Base-by-base conservation (phyloP, 2,113 vertebrate genomes). In the Pica pica region DNA sequence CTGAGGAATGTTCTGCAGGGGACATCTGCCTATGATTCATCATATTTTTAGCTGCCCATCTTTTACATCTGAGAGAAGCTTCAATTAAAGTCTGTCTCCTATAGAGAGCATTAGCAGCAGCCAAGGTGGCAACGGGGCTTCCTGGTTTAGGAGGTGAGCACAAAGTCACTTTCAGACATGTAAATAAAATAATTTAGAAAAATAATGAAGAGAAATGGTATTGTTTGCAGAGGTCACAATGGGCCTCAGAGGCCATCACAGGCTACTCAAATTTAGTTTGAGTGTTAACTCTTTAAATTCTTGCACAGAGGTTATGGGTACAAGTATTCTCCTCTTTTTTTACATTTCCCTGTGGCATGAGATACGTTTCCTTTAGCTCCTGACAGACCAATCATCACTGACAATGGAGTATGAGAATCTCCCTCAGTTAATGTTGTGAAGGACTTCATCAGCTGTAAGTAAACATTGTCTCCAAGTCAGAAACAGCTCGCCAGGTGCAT, bases 101-200 rank as follows among this genome's bases (percentile, higher is more conserved):
- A 8, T 6, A 81, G 55, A 87, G 11, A 79, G 6, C 30, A n/a
- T 73, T 89, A 31, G 18, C 47, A 30, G 90, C 56, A 74, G 27
- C 47, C 85, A 93, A 92, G 31, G 60, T 56, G 47, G 64, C 16
- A 77, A 61, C 1, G 0, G 21, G 19, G 28, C n/a, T 33, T 46
- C 64, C 39, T 67, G 8, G 22, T 44, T 63, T 53, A 49, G 53
- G 44, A 78, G 49, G 30, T 69, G 68, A 89, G 31, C 39, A 49
- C n/a, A 89, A 94, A 97, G 87, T 94, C 55, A 88, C 46, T 75
- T 96, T 80, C 74, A 56, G 76, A 69, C 27, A 86, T 56, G 75
- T 47, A 94, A 52, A 53, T 94, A 41, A 79, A 56, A 91, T 67
- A 23, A 75, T 57, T 86, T 56, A 77, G 50, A 89, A 24, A 16